Base-by-base conservation (phyloP, 2,888 invertebrate genomes). In the Drosophila paramelanica region DNA sequence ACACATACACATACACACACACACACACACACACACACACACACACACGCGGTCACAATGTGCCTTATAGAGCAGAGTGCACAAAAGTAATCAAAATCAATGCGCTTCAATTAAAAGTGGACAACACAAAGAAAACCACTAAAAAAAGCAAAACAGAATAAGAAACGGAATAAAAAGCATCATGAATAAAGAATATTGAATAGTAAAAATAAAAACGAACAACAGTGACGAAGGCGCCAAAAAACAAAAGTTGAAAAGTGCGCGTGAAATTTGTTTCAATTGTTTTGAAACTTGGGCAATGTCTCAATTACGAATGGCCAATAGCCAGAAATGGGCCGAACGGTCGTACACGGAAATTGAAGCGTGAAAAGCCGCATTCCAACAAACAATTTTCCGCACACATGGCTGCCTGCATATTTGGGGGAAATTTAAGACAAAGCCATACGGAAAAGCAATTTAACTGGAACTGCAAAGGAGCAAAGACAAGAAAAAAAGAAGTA, bases 1-100 rank as follows among this genome's bases (percentile, higher is more conserved):
- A 17, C 17, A 41, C 43, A 46, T 5, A 47, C 51, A 49, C 42
- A 64, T 41, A 39, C 36, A 27, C 13, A 38, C 20, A 41, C 25
- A 20, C 42, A 36, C 13, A 51, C 31, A 64, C 58, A 75, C 65
- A 69, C 36, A 58, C 33, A 57, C 53, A 50, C 46, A 57, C 41
- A 62, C 55, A 43, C 42, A 38, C 0, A 31, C 3, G 17, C 2
- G 14, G 23, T 49, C 36, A 77, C 62, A 73, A 67, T 47, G 43
- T 14, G 47, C 46, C 38, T 59, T 53, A 71, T 65, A 46, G 55
- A 56, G 43, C 25, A 61, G 60, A 46, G 62, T 62, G 51, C 69
- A 77, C 60, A 76, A 69, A 53, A 80, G 53, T 56, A 79, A 83
- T 86, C 81, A 77, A 87, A 83, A 87, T 81, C 87, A 83, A 86